A percentile compares a stretch with the other conserved stretches of the same genome.
Evolutionary conservation across 2,113 vertebrate genomes (phyloP).

Genomic region (Bombycilla garrulus): DNA sequence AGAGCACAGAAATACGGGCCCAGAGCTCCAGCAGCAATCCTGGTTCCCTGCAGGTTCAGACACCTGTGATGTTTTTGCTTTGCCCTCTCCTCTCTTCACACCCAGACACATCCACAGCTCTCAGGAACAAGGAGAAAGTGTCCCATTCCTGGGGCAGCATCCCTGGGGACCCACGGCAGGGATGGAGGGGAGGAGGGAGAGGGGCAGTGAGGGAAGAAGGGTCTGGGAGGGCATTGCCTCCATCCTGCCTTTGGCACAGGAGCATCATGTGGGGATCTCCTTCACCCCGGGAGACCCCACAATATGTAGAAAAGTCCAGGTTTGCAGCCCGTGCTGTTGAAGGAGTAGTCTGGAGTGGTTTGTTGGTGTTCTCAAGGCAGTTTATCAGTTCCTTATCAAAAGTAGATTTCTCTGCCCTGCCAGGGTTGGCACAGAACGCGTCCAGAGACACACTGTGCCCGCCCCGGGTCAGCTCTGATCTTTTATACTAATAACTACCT

Average conservation of each 20-base stretch:
- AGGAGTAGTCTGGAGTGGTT: no score
- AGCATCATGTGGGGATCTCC: no score
- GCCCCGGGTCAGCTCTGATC: no score
- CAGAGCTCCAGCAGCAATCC: background rate
- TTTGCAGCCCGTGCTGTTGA: no score
- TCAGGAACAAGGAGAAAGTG: background rate
- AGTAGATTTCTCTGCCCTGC: no score
- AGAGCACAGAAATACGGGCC: background rate
- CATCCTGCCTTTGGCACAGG: background rate
- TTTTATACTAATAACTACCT: no score
- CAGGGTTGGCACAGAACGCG: no score
- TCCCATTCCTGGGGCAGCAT: background rate
- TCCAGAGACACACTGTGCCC: no score
- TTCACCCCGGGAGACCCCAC: no score
- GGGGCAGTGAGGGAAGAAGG: background rate
- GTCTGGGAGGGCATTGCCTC: background rate
- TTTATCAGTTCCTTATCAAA: no score
- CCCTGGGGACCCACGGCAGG: accelerated
- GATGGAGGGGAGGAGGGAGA: background rate
- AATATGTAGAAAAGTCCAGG: no score
- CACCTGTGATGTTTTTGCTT: accelerated
- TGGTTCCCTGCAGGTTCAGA: background rate
- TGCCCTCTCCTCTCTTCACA: background rate
- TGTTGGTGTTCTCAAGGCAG: no score
- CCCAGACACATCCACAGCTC: background rate